Percentiles rank a stretch among this genome's conserved stretches.
These are phyloP conservation scores for Lithophane ornitopus DNA, from an alignment of 2,888 invertebrate species.

Conservation along the genomic window DNA sequence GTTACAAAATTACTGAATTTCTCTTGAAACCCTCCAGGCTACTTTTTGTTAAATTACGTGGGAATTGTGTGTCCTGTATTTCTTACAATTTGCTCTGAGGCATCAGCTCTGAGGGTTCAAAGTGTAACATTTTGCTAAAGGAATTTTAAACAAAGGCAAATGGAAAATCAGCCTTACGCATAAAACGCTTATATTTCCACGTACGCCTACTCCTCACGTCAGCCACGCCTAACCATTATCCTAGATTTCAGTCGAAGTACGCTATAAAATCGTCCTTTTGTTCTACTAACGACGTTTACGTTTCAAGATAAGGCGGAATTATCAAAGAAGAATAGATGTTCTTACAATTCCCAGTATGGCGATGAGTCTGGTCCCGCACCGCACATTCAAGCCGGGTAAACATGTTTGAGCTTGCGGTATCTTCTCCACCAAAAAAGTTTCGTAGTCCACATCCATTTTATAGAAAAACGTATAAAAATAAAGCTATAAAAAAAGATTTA, in stretches of 20 bases:
- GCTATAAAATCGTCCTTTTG: constrained; percentile 58
- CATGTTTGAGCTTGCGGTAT: constrained; percentile 33
- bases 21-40: constrained; percentile 19
- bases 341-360: constrained; percentile 67
- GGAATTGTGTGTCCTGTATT: constrained; percentile 19
- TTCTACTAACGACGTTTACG: constrained; percentile 52
- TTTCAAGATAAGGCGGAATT: constrained; percentile 55
- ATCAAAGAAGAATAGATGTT: constrained; percentile 46
- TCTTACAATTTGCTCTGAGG: constrained; percentile 1
- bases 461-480: constrained; percentile 42
- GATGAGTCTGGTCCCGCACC: constrained; percentile 63
- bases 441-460: constrained; percentile 58
- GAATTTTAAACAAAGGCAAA: constrained; percentile 19
- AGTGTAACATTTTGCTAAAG: constrained; percentile 7
- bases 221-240: constrained; percentile 39
- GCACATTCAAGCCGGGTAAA: constrained; percentile 52
- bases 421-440: constrained; percentile 45
- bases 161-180: constrained; percentile 10
- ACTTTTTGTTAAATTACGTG: constrained; percentile 19
- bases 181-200: constrained; percentile 24
- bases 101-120: background rate
- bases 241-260: constrained; percentile 52
- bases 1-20: constrained; percentile 25
- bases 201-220: constrained; percentile 25
- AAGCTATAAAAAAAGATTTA: constrained; percentile 16